These are phyloP conservation scores for Zaprionus bogoriensis DNA, from an alignment of 2,888 invertebrate genomes.

Conservation along the genomic window DNA sequence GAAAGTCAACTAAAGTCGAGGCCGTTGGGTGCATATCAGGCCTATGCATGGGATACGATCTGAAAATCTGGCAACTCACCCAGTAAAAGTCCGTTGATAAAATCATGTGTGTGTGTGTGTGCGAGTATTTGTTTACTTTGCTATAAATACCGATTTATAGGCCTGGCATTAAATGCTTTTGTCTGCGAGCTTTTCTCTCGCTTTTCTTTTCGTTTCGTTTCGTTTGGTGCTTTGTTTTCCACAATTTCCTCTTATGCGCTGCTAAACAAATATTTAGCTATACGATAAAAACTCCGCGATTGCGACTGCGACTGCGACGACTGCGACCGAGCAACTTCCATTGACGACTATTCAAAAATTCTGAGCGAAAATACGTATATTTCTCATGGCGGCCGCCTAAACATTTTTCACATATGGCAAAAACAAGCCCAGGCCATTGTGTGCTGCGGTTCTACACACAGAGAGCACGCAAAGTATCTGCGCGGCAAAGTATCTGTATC, in stretches of 20 bases:
- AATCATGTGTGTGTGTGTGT: conserved; percentile 42
- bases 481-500: conserved; percentile 16
- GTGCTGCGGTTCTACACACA: conserved; percentile 42
- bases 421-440: conserved; percentile 74
- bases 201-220: background rate
- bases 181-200: conserved; percentile 11
- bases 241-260: conserved; percentile 31
- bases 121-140: conserved; percentile 44
- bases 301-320: conserved; percentile 7
- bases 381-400: conserved; percentile 53
- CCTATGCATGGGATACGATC: background rate
- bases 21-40: background rate
- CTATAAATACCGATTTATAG: conserved; percentile 48
- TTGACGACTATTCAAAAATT: conserved; percentile 73
- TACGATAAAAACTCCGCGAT: background rate
- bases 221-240: conserved; percentile 5
- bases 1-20: conserved; percentile 53
- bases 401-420: conserved; percentile 75
- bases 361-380: conserved; percentile 51
- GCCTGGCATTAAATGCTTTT: conserved; percentile 39
- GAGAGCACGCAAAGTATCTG: conserved; percentile 44
- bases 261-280: conserved; percentile 49
- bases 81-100: conserved; percentile 62
- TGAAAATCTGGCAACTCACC: conserved; percentile 44
- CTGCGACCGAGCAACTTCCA: conserved; percentile 53